These are phyloP conservation scores for Magallana gigas DNA, from an alignment of 1,140 invertebrate species.

Conservation along the genomic window DNA sequence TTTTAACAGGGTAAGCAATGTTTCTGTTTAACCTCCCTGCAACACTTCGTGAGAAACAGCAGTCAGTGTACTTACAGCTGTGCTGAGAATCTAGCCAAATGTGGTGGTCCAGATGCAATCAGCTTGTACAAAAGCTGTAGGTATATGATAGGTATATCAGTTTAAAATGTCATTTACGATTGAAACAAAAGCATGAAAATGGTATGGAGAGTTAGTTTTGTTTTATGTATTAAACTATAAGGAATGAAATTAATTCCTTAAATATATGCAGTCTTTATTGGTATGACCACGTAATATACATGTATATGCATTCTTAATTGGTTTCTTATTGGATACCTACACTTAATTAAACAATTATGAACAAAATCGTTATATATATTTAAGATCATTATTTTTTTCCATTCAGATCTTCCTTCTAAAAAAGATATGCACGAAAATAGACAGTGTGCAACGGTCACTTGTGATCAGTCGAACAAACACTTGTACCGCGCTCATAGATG, in stretches of 20 bases:
- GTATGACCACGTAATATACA: too few species aligned
- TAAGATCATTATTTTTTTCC: not conserved
- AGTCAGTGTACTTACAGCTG: not conserved
- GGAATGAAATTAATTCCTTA: too few species aligned
- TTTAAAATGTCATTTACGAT: too few species aligned
- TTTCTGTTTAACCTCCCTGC: not conserved
- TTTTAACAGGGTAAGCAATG: not conserved
- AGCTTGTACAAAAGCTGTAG: not conserved
- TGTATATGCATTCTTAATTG: too few species aligned
- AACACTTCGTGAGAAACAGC: not conserved
- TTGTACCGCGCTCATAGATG: slow-evolving; percentile 10
- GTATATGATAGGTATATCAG: not conserved
- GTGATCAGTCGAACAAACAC: not conserved
- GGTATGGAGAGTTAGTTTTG: too few species aligned
- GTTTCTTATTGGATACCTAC: too few species aligned
- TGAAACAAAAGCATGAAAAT: too few species aligned
- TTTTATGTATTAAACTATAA: too few species aligned
- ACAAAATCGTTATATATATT: not conserved
- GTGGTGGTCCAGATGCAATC: not conserved
- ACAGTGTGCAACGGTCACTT: not conserved
- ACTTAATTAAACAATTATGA: too few species aligned
- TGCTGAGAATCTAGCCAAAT: not conserved
- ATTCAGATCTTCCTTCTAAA: not conserved
- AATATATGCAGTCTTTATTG: too few species aligned
- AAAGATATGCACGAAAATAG: not conserved